phyloP scores from a whole-genome alignment of 2,888 invertebrate genomes.

The Epistrophe eligans region DNA sequence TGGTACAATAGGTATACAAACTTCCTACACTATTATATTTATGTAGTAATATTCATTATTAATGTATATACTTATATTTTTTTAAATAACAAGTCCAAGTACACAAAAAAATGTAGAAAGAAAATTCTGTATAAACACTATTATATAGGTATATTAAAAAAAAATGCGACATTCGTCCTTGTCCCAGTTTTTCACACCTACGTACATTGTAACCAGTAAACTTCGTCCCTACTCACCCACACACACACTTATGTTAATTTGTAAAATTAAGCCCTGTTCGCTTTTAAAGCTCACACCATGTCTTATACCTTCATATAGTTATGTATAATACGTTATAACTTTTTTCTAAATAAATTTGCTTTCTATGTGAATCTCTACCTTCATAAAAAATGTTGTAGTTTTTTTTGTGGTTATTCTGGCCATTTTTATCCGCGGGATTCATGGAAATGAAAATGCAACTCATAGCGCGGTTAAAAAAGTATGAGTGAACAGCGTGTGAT shows the following conservation, averaged over 20 bases:
- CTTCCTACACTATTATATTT: no score
- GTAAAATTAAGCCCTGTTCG: neutral
- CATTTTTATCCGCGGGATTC: slow-evolving; percentile 33
- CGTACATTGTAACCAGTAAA: slow-evolving; percentile 36
- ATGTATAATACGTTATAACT: slow-evolving; percentile 28
- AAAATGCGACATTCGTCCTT: slow-evolving; percentile 59
- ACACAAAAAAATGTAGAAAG: slow-evolving; percentile 42
- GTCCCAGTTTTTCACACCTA: slow-evolving; percentile 57
- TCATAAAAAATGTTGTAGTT: neutral
- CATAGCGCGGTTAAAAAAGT: slow-evolving; percentile 7
- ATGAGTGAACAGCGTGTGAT: neutral
- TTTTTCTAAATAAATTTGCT: slow-evolving; percentile 58
- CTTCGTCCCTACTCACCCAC: neutral
- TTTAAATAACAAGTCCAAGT: neutral
- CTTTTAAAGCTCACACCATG: neutral
- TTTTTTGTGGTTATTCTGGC: slow-evolving; percentile 42
- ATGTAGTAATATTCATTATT: no score
- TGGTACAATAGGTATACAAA: no score
- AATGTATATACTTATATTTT: neutral
- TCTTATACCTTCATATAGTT: neutral
- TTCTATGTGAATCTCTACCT: slow-evolving; percentile 24
- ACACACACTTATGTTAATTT: slow-evolving; percentile 13
- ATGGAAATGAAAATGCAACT: slow-evolving; percentile 63
- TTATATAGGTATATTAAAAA: slow-evolving; percentile 30
- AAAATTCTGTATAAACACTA: slow-evolving; percentile 61